These are phyloP conservation scores for Onchidella celtica DNA, from an alignment of 2,888 invertebrate species.

Conservation along the genomic window DNA sequence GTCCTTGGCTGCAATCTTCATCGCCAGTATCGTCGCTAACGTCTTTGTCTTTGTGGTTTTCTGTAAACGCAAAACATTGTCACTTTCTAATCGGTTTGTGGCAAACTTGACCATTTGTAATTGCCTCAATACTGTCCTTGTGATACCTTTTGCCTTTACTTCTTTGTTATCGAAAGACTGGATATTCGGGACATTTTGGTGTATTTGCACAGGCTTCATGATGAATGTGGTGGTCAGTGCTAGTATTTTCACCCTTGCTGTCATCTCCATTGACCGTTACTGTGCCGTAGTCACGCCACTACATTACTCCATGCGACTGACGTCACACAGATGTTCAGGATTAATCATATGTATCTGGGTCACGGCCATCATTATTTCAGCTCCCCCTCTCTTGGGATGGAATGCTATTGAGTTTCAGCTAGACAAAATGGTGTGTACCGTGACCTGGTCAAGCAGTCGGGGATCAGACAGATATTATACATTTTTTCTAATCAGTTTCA, in stretches of 20 bases:
- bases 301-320: constrained; percentile 84
- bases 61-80: constrained; percentile 87
- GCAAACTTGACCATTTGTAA: constrained; percentile 83
- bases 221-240: constrained; percentile 83
- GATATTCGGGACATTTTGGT: constrained; percentile 77
- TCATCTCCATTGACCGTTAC: constrained; percentile 86
- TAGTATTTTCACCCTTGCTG: constrained; percentile 84
- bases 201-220: constrained; percentile 84
- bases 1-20: constrained; percentile 63
- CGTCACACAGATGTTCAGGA: constrained; percentile 79
- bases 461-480: constrained; percentile 76
- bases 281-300: constrained; percentile 86
- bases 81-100: constrained; percentile 87
- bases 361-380: constrained; percentile 78
- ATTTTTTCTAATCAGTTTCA: constrained; percentile 79
- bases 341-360: constrained; percentile 81
- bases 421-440: constrained; percentile 73
- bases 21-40: constrained; percentile 86
- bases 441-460: constrained; percentile 68
- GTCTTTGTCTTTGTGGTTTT: constrained; percentile 88
- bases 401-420: constrained; percentile 69
- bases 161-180: constrained; percentile 77
- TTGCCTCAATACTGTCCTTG: constrained; percentile 80
- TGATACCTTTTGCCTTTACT: constrained; percentile 80
- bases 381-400: constrained; percentile 78